Evolutionary conservation across 2,888 invertebrate species (phyloP).

Genomic region (Mimumesa dahlbomi): DNA sequence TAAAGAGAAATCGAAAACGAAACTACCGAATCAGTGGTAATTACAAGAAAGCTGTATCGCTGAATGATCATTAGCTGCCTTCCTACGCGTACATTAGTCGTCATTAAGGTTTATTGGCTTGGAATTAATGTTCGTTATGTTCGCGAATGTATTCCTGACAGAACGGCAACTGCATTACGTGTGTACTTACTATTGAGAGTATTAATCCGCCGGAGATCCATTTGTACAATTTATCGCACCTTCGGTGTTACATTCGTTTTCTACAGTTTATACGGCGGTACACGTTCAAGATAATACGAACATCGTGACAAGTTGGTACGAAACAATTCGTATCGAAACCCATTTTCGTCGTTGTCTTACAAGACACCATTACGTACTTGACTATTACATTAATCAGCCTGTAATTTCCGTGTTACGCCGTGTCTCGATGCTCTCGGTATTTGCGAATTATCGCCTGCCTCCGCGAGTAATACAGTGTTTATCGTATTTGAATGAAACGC

Average conservation of each 20-base stretch:
- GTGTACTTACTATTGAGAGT: slow-evolving; percentile 23
- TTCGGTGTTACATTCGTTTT: slow-evolving; percentile 24
- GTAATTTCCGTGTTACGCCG: no score
- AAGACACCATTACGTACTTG: background rate
- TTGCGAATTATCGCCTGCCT: background rate
- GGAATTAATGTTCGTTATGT: slow-evolving; percentile 43
- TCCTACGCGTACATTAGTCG: slow-evolving; percentile 41
- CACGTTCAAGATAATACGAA: background rate
- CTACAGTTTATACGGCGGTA: slow-evolving; percentile 8
- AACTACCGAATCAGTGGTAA: slow-evolving; percentile 37
- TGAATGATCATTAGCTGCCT: slow-evolving; percentile 34
- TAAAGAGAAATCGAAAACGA: slow-evolving; percentile 8
- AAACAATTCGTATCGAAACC: slow-evolving; percentile 12
- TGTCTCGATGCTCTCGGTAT: no score
- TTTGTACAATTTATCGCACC: slow-evolving; percentile 37
- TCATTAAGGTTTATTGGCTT: slow-evolving; percentile 51
- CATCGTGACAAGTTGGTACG: background rate
- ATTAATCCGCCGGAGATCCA: slow-evolving; percentile 46
- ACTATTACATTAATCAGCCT: no score
- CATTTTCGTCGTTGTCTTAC: background rate
- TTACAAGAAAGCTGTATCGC: slow-evolving; percentile 43
- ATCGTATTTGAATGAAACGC: slow-evolving; percentile 25
- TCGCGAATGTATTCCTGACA: slow-evolving; percentile 33
- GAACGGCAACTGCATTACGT: slow-evolving; percentile 35
- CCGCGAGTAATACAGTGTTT: background rate